Evolutionary conservation across 2,888 invertebrate genomes (phyloP).

Genomic region (Ferdinandea cuprea): DNA sequence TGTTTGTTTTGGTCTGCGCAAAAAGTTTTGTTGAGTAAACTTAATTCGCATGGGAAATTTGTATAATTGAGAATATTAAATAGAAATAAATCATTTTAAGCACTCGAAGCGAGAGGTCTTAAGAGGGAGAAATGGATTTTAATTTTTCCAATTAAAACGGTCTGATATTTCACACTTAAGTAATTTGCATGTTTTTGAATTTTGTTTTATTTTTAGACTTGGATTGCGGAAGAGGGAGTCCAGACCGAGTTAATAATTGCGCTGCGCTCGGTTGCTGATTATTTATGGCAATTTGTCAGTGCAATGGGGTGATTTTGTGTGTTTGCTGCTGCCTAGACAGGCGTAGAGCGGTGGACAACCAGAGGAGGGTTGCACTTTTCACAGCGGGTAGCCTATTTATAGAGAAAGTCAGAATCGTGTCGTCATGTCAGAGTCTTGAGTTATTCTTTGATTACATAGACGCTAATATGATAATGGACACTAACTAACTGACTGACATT

Average conservation of each 20-base stretch:
- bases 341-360: conserved; percentile 6
- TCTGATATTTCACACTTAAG: conserved; percentile 69
- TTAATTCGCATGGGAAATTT: conserved; percentile 22
- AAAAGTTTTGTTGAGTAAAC: conserved; percentile 23
- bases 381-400: conserved; percentile 22
- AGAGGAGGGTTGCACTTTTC: not conserved
- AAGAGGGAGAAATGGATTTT: not conserved
- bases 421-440: conserved; percentile 41
- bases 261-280: conserved; percentile 60
- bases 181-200: conserved; percentile 64
- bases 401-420: conserved; percentile 35
- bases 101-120: not conserved
- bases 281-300: conserved; percentile 70
- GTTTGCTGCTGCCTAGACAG: conserved; percentile 3
- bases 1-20: not conserved
- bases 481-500: conserved; percentile 53
- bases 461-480: conserved; percentile 50
- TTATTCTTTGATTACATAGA: conserved; percentile 42
- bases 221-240: not conserved
- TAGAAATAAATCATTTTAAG: conserved; percentile 57
- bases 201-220: conserved; percentile 2
- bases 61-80: conserved; percentile 57
- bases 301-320: conserved; percentile 46
- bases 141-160: conserved; percentile 49
- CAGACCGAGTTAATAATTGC: conserved; percentile 52